Percentiles rank a stretch among this genome's conserved stretches.
These are phyloP conservation scores for Felis chaus DNA, from an alignment of 2,113 vertebrate species.

Conservation along the genomic window DNA sequence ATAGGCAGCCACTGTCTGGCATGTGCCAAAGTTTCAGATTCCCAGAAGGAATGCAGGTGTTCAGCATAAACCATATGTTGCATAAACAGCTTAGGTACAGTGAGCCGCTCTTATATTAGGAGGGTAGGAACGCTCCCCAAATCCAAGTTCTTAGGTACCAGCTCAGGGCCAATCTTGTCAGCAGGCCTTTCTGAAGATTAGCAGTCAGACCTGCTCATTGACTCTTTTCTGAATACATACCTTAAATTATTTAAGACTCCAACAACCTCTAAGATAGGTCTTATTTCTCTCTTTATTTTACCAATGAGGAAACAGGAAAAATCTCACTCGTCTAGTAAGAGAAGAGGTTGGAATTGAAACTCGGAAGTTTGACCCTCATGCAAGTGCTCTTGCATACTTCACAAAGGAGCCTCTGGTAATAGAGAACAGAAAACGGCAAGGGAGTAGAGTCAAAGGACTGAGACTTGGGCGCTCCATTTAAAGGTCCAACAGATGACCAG, in stretches of 20 bases:
- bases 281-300: background rate
- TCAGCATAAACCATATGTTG: background rate
- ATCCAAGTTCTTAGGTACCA: background rate
- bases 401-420: background rate
- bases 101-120: background rate
- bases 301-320: background rate
- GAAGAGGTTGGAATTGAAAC: background rate
- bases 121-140: background rate
- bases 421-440: background rate
- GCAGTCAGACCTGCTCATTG: background rate
- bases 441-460: background rate
- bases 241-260: background rate
- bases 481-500: background rate
- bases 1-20: background rate
- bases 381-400: background rate
- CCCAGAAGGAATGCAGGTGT: background rate
- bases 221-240: background rate
- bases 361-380: background rate
- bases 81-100: background rate
- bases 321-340: background rate
- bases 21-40: background rate
- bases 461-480: background rate
- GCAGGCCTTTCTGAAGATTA: background rate
- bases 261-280: background rate
- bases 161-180: background rate